Evolutionary conservation across 2,113 vertebrate species (phyloP).

Genomic region (Kryptolebias marmoratus): DNA sequence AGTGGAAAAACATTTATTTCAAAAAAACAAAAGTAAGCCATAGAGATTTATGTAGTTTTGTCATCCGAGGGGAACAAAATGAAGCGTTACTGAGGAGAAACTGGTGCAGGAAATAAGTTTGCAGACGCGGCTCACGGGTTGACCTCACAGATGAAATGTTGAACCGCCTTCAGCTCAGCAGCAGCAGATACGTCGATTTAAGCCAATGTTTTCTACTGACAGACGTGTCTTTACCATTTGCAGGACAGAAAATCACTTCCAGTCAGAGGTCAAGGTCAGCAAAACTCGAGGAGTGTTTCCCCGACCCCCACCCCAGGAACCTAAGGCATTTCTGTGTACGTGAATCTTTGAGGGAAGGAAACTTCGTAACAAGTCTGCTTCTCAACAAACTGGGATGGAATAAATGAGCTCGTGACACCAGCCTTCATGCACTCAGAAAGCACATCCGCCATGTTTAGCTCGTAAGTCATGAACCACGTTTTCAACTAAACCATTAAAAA

Average conservation of each 20-base stretch:
- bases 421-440: slow-evolving; percentile 10
- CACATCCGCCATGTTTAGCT: slow-evolving; percentile 8
- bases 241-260: slow-evolving; percentile 52
- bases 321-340: slow-evolving; percentile 74
- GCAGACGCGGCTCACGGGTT: slow-evolving; percentile 36
- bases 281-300: slow-evolving; percentile 37
- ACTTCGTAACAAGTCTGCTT: not conserved
- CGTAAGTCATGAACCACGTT: not conserved
- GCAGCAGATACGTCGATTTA: slow-evolving; percentile 51
- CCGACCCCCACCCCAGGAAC: slow-evolving; percentile 40
- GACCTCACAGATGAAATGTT: slow-evolving; percentile 28
- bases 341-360: slow-evolving; percentile 9
- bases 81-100: slow-evolving; percentile 44
- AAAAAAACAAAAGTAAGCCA: slow-evolving; percentile 62
- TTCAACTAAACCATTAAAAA: not conserved
- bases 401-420: not conserved
- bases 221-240: slow-evolving; percentile 34
- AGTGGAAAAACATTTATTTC: slow-evolving; percentile 62
- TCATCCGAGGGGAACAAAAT: slow-evolving; percentile 26
- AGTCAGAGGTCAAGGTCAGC: slow-evolving; percentile 43
- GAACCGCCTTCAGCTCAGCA: slow-evolving; percentile 55
- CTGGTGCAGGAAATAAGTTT: slow-evolving; percentile 18
- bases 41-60: slow-evolving; percentile 8
- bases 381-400: slow-evolving; percentile 1
- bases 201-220: slow-evolving; percentile 34